phyloP scores from a whole-genome alignment of 1,140 invertebrate species.

The Papilio xuthus region DNA sequence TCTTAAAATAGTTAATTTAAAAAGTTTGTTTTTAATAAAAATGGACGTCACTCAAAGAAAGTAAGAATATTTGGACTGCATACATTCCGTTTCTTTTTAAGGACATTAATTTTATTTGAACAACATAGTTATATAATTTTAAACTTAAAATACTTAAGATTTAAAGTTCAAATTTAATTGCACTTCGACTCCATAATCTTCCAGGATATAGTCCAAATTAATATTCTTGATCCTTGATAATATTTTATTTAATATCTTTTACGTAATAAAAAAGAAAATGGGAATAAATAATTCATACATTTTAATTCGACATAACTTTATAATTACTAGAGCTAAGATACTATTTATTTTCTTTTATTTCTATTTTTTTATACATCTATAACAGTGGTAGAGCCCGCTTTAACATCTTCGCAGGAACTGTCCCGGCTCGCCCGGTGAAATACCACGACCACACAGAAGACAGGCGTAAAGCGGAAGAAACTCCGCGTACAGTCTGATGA shows the following conservation, averaged over 20 bases:
- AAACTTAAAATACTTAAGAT: not conserved
- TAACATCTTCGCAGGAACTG: too few relatives aligned
- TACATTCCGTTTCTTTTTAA: slow-evolving; percentile 27
- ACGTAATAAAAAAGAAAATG: too few relatives aligned
- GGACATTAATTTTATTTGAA: slow-evolving; percentile 9
- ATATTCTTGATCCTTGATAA: slow-evolving; percentile 22
- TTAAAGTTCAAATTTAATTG: slow-evolving; percentile 12
- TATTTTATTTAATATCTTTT: not conserved
- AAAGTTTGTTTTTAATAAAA: not conserved
- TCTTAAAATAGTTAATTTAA: not conserved
- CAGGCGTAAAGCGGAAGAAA: too few relatives aligned
- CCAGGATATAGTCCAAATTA: not conserved
- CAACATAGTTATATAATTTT: not conserved
- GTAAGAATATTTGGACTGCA: slow-evolving; percentile 21
- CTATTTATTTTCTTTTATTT: too few relatives aligned
- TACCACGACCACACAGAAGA: too few relatives aligned
- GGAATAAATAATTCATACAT: too few relatives aligned
- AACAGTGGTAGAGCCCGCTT: too few relatives aligned
- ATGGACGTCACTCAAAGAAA: slow-evolving; percentile 24
- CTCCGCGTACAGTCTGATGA: too few relatives aligned
- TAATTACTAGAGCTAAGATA: too few relatives aligned
- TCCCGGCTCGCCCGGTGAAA: too few relatives aligned
- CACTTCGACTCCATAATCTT: not conserved
- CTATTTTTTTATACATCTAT: too few relatives aligned
- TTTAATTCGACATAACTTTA: too few relatives aligned